Evolutionary conservation across 2,113 vertebrate species (phyloP), one percentile per base, ranked within the genome.

Genomic region (Antennarius striatus): DNA sequence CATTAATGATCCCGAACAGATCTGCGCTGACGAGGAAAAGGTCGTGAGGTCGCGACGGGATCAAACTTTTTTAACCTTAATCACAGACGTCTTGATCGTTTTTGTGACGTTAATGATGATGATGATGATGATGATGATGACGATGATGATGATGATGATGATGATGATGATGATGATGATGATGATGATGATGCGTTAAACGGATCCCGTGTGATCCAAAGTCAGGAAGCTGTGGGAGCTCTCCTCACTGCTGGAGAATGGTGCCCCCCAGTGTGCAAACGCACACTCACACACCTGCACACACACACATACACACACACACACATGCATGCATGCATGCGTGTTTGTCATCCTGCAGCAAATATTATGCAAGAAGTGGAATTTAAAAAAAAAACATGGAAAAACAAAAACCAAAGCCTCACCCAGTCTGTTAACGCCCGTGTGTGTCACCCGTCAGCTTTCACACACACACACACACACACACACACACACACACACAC

Each of bases 201-300:
- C 11, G 11, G 29, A 6, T 13, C 10, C 12, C 2, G 46, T 3
- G 3, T 48, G 46, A 15, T 13, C 46, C n/a, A 4, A 6, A 7
- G 10, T 6, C 15, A 66, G 50, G 55, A 2, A 53, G 56, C 36
- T 70, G 36, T 14, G 45, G 5, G 0, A 57, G 16, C 42, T 17
- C 22, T 73, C 46, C 51, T 16, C 56, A 68, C 67, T 56, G 42
- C 75, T 83, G 78, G 22, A 22, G 22, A 22, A 22, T 62, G 72
- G 63, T 85, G 75, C 84, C 80, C 80, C 80, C 80, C 71, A 81
- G 79, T 70, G 65, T 79, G 70, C 54, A 68, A 49, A 75, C 36
- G 56, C 17, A 46, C 56, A 54, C 32, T 40, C 51, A 12, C 4
- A n/a, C 22, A 52, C 50, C 12, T 10, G 29, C 68, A 55, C n/a